Percentiles rank a stretch among this genome's conserved stretches.
Conservation (phyloP, 2,888 invertebrate species). For the Euplagia quadripunctaria region DNA sequence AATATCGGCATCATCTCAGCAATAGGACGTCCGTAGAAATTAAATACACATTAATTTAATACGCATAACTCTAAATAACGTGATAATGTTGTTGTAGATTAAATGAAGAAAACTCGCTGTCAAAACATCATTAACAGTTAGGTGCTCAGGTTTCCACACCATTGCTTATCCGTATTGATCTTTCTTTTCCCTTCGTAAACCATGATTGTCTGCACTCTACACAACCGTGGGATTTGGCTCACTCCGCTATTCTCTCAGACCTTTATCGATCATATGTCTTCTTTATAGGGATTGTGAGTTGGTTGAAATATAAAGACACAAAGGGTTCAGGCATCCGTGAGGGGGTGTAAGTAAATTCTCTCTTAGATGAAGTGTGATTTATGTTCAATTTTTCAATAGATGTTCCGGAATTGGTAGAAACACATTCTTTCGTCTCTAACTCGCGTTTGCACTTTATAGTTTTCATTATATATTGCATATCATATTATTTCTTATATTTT, state of each 20-base stretch:
- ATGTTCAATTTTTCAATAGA: not conserved
- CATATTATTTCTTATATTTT: not conserved
- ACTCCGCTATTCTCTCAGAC: not conserved
- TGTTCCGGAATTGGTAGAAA: not conserved
- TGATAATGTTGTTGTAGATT: not conserved
- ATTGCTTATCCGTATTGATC: not conserved
- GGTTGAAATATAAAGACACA: not conserved
- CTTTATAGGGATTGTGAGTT: conserved; percentile 1
- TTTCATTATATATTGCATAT: not conserved
- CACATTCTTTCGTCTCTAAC: not conserved
- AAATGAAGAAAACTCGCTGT: not conserved
- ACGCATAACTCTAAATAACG: not conserved
- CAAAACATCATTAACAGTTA: not conserved
- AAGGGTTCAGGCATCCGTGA: not conserved
- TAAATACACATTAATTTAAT: no score
- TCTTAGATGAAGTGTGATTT: not conserved
- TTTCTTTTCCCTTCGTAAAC: not conserved
- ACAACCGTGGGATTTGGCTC: not conserved
- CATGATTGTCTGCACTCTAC: not conserved
- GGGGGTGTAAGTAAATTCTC: not conserved
- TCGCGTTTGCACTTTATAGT: not conserved
- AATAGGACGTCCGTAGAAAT: no score
- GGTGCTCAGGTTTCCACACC: not conserved
- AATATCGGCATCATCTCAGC: no score
- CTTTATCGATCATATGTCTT: conserved; percentile 2